Base-by-base conservation (phyloP, 2,113 vertebrate genomes). In the Ochotona curzoniae region DNA sequence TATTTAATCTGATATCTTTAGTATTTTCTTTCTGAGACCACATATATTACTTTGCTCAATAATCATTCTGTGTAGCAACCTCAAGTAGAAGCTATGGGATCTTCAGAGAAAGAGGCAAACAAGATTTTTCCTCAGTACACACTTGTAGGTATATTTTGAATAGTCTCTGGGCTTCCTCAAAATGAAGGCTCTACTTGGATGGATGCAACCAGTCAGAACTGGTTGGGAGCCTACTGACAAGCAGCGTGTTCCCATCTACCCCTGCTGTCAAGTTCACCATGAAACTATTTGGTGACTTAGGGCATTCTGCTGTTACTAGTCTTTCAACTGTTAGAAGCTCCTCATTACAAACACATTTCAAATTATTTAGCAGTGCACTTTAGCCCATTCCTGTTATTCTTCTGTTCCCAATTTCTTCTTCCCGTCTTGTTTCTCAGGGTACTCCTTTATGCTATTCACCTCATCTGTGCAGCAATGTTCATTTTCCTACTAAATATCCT, bases 21-120 rank as follows among this genome's bases (percentile, higher is more conserved):
- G 23, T 30, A 84, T 84, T 87, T 95, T 91, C 20, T 91, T 79
- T 93, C 4, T 35, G 38, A 91, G 4, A 9, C 81, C 18, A 88
- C 2, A 66, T 25, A 69, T 64, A 26, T 63, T 75, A 70, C 38
- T 75, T 21, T 4, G 61, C 23, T 47, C 13, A 63, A n/a, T 67
- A 81, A 61, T 75, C 8, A 93, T 69, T 67, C 49, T 35, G 60
- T 0, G 6, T 81, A 54, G 4, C 49, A 73, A 67, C 80, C 14
- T 57, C 49, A 87, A 93, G 44, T 71, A 51, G 92, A 91, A 83
- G 28, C 89, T 15, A 26, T 90, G 49, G 20, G 7, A 4, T 80
- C 66, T 64, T 17, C 28, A 83, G 5, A 63, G 25, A 81, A 94
- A 69, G 11, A 81, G 71, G 32, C 25, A 71, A 94, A 71, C 66